Evolutionary conservation across 1,140 invertebrate species (phyloP), one percentile per base, ranked within the genome.

Genomic region (Acromyrmex heyeri): DNA sequence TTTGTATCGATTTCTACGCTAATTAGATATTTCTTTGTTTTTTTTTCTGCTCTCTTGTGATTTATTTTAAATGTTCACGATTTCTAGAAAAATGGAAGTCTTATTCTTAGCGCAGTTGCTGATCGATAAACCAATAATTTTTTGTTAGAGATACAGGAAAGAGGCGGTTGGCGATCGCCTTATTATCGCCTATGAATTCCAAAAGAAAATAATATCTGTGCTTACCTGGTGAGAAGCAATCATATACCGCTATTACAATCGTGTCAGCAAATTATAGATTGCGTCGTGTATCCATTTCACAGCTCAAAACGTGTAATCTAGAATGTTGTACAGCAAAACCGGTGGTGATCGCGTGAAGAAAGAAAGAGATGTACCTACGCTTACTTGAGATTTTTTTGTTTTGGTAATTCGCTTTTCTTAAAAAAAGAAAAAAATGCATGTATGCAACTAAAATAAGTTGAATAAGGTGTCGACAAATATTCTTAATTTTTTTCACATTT

Each of bases 211-310:
- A 69, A 64, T 50, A 27, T 27, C 64, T n/a, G 18, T 27, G 30
- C 27, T 79, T 65, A 24, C 30, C 18, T 44, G 12, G 38, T 12
- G 55, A 73, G 67, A 61, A 73, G 79, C 69, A 57, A 61, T 83
- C 72, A 75, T 55, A 73, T 61, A 61, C 55, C 38, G 55, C 79
- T 55, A 38, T 61, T 83, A 73, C 27, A 57, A n/a, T 50, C 21
- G 64, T 69, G 75, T 50, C 38, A 34, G 62, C 64, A 83, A 83
- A 83, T 83, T 83, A 83, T 73, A 83, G 79, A 82, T 82, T 57
- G 70, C 79, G 53, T 24, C 65, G 34, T 61, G 30, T 44, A 83
- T 83, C 79, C 69, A 61, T 73, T 83, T 83, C 38, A 69, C 55
- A 83, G 55, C 21, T 59, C 55, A 30, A 72, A 61, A 50, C 69